Base-by-base conservation (phyloP, 2,797 vertebrate genomes). In the Champsocephalus gunnari region DNA sequence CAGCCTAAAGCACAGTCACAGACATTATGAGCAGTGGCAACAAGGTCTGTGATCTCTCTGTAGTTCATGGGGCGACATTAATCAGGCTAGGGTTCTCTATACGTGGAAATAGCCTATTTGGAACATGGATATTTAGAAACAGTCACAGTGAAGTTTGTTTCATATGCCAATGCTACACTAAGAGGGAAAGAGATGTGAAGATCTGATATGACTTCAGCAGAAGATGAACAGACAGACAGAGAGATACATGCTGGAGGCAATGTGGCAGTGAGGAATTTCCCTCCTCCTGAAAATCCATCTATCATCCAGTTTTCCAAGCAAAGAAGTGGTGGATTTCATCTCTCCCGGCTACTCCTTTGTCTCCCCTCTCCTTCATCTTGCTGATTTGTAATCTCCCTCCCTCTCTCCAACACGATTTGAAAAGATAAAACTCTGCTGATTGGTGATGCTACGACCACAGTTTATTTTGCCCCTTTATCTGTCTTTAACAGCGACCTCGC, bases 231-330 rank as follows among this genome's bases (percentile, higher is more conserved):
- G 47, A 74, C 38, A 17, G 61, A 67, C 32, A 19, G 58, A 80
- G 34, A 66, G 48, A 67, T 47, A 74, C 58, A 43, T 7, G 73
- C 86, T 68, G 47, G 60, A 70, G 83, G 82, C 68, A 4, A 79
- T 66, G 48, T 65, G 70, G 69, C 75, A 77, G 67, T 69, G 69
- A 93, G 86, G 75, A 92, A 90, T 91, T 86, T 86, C 82, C 81
- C 85, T 85, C 81, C 69, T 81, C 85, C 76, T 82, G 68, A 81
- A 87, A 73, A 79, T 70, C 75, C 81, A 87, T 90, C 87, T 80
- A 81, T 92, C 88, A 90, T 59, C 82, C 71, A 56, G 66, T 82
- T 80, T 75, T 61, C 68, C 77, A 62, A 75, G 83, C 62, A 83
- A 79, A 82, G 68, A 83, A 71, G 61, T 63, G 65, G 79, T 66